A percentile compares a stretch with the other conserved stretches of the same genome.
Evolutionary conservation across 2,888 invertebrate genomes (phyloP).

Genomic region (Drosophila meridionalis): DNA sequence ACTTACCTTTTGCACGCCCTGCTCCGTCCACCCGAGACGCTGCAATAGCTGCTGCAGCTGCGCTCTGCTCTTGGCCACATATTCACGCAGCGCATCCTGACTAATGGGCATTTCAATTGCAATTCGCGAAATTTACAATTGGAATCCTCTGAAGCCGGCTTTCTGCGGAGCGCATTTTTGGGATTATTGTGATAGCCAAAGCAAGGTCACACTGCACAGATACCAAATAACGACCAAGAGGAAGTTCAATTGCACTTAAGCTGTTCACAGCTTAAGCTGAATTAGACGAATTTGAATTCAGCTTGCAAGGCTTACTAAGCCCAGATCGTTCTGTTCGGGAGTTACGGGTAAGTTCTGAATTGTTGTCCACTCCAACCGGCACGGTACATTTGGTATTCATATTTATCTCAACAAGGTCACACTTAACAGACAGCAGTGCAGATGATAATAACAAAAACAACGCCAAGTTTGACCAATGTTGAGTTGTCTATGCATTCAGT

Average conservation of each 20-base stretch:
- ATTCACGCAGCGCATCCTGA: slow-evolving; percentile 44
- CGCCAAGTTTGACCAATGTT: background rate
- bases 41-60: slow-evolving; percentile 63
- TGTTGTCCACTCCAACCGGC: background rate
- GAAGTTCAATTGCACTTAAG: background rate
- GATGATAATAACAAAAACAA: background rate
- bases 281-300: background rate
- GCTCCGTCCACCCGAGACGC: slow-evolving; percentile 72
- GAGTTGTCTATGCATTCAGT: too few species aligned
- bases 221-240: background rate
- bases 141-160: background rate
- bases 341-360: background rate
- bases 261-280: too few species aligned
- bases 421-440: background rate
- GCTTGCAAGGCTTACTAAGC: too few species aligned
- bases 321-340: background rate
- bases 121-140: background rate
- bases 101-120: background rate
- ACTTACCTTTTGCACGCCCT: slow-evolving; percentile 60
- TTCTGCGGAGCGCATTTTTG: background rate
- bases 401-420: background rate
- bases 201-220: slow-evolving; percentile 22
- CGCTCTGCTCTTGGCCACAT: slow-evolving; percentile 38
- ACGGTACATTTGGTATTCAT: background rate
- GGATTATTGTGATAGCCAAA: background rate